These are phyloP conservation scores for Thunnus maccoyii DNA, from an alignment of 2,113 vertebrate species.

Conservation along the genomic window DNA sequence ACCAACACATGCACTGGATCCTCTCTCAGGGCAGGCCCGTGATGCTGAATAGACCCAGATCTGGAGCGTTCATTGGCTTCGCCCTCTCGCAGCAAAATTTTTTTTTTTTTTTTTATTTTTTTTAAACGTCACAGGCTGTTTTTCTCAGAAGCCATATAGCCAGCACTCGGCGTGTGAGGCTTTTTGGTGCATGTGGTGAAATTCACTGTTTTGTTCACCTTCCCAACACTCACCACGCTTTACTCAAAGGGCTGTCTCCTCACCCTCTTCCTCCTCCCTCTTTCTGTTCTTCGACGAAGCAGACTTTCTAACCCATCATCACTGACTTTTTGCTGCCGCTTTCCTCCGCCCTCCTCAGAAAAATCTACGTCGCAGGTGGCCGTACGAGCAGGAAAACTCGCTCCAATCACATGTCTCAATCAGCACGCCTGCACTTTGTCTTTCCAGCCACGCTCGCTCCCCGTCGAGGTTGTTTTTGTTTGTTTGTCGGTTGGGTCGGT, in stretches of 20 bases:
- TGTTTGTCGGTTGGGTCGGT: not conserved
- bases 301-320: slow-evolving; percentile 36
- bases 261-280: slow-evolving; percentile 30
- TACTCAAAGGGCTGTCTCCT: slow-evolving; percentile 83
- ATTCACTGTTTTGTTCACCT: slow-evolving; percentile 3
- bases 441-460: slow-evolving; percentile 66
- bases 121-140: not conserved
- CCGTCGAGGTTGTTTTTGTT: not conserved
- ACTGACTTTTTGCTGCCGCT: slow-evolving; percentile 44
- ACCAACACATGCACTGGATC: slow-evolving; percentile 57
- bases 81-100: not conserved
- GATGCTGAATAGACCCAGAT: slow-evolving; percentile 5
- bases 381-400: slow-evolving; percentile 31
- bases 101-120: not conserved
- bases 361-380: not conserved
- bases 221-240: slow-evolving; percentile 65
- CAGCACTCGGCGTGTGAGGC: slow-evolving; percentile 51
- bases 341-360: slow-evolving; percentile 5
- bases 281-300: slow-evolving; percentile 26
- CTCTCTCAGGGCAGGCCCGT: slow-evolving; percentile 13
- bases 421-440: slow-evolving; percentile 85
- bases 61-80: slow-evolving; percentile 18
- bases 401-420: slow-evolving; percentile 72
- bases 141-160: slow-evolving; percentile 71
- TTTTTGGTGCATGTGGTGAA: slow-evolving; percentile 54